phyloP scores from a whole-genome alignment of 2,888 invertebrate genomes.

The Pharmacophagus antenor region DNA sequence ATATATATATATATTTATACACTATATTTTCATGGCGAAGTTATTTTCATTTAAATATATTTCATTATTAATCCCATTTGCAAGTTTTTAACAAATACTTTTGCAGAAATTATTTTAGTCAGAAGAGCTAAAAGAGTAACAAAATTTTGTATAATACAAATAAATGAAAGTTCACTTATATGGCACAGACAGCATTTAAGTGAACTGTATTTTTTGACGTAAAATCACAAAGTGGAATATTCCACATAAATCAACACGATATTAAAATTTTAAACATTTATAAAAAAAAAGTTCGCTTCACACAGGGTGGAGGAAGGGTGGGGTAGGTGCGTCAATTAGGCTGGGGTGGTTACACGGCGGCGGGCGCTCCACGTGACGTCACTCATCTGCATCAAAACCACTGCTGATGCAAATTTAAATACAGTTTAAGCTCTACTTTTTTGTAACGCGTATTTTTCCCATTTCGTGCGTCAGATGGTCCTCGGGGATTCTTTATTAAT shows the following conservation, averaged over 20 bases:
- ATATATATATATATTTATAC: too few species aligned
- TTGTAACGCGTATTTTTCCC: slow-evolving; percentile 52
- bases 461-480: slow-evolving; percentile 49
- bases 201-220: not conserved
- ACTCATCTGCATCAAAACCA: slow-evolving; percentile 69
- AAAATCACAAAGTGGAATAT: not conserved
- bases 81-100: too few species aligned
- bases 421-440: slow-evolving; percentile 61
- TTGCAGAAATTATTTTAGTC: too few species aligned
- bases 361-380: slow-evolving; percentile 61
- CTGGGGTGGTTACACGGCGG: slow-evolving; percentile 32
- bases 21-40: too few species aligned
- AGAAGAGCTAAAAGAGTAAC: too few species aligned
- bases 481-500: slow-evolving; percentile 27
- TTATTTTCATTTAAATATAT: too few species aligned
- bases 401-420: slow-evolving; percentile 67
- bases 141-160: too few species aligned
- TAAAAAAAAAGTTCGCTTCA: slow-evolving; percentile 32
- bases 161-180: not conserved
- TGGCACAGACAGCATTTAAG: not conserved
- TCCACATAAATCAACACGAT: not conserved
- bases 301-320: slow-evolving; percentile 15
- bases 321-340: slow-evolving; percentile 51
- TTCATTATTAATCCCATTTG: too few species aligned
- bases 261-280: slow-evolving; percentile 21